A percentile compares a stretch with the other conserved stretches of the same genome.
These are phyloP conservation scores for Lacerta agilis DNA, from an alignment of 2,797 vertebrate species.

Conservation along the genomic window DNA sequence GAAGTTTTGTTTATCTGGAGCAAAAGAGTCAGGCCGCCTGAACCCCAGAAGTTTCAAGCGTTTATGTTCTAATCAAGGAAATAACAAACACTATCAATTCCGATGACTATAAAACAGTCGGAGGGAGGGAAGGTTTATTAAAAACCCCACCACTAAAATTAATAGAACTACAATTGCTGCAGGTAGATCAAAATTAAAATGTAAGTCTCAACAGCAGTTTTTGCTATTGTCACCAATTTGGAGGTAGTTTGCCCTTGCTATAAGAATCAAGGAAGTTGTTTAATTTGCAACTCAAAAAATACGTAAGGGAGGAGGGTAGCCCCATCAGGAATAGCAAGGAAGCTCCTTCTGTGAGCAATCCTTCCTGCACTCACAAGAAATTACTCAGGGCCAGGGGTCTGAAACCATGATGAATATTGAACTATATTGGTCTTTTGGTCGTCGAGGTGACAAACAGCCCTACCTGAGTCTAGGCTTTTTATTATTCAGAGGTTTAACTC, in stretches of 20 bases:
- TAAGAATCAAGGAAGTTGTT: not conserved
- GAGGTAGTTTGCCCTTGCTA: not conserved
- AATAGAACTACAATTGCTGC: slow-evolving; percentile 21
- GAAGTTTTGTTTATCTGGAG: slow-evolving; percentile 13
- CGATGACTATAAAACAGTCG: slow-evolving; percentile 41
- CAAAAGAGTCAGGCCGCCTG: not conserved
- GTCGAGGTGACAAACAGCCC: not conserved
- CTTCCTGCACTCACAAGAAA: not conserved
- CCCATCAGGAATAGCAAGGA: not conserved
- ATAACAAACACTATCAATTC: slow-evolving; percentile 19
- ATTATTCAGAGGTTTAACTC: not conserved
- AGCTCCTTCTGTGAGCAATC: not conserved
- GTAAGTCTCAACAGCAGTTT: slow-evolving; percentile 22
- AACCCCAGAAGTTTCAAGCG: slow-evolving; percentile 28
- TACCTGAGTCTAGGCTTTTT: not conserved
- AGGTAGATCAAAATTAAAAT: slow-evolving; percentile 38
- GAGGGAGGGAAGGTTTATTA: slow-evolving; percentile 37
- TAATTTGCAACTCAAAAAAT: not conserved
- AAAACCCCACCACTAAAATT: slow-evolving; percentile 36
- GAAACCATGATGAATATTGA: not conserved
- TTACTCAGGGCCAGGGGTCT: not conserved
- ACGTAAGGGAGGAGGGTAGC: no score
- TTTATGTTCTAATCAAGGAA: slow-evolving; percentile 27
- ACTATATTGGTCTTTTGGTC: not conserved
- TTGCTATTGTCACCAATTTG: slow-evolving; percentile 27